Evolutionary conservation across 2,888 invertebrate genomes (phyloP), one percentile per base, ranked within the genome.

Genomic region (Atethmia centrago): DNA sequence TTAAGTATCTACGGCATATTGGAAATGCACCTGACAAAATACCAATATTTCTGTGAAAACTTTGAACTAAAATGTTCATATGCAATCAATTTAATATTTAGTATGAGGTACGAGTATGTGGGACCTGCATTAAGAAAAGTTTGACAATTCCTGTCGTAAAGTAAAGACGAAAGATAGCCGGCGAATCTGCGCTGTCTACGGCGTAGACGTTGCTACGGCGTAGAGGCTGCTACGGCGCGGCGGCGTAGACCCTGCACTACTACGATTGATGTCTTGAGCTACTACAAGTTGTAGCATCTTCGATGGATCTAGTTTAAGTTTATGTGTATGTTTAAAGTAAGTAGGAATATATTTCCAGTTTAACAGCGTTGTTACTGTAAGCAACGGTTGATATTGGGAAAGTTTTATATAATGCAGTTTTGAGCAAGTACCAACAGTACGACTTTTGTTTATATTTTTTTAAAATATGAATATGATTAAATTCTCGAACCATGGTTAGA

Each of bases 191-290:
- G 21, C 71, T 66, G 69, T 73, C 74, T 83, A 78, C 64, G 71
- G 28, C 82, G 85, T 82, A 84, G 82, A 36, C 53, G 42, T 10
- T 68, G 71, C 74, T 75, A 77, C 69, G 77, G 14, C 80, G 77
- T n/a, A n/a, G n/a, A n/a, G n/a, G n/a, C 12, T 68, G 71, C 74
- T 75, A 77, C 69, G 77, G 14, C 80, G 77, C 77, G 82, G 85
- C 82, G 68, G 3, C 65, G 79, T 70, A 74, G 72, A 21, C 55
- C 40, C 65, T 58, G 47, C 56, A 51, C 51, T 21, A 40, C 71
- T 61, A 78, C 74, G 74, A 83, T 78, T 78, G 70, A 82, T 83
- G 74, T 67, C 58, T 77, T 56, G 36, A 77, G 63, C 72, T 78
- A 72, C 71, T 59, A 56, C 25, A 66, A 67, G 77, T 64, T 49